Conservation (phyloP, 1,140 invertebrate species). For the Fopius arisanus region DNA sequence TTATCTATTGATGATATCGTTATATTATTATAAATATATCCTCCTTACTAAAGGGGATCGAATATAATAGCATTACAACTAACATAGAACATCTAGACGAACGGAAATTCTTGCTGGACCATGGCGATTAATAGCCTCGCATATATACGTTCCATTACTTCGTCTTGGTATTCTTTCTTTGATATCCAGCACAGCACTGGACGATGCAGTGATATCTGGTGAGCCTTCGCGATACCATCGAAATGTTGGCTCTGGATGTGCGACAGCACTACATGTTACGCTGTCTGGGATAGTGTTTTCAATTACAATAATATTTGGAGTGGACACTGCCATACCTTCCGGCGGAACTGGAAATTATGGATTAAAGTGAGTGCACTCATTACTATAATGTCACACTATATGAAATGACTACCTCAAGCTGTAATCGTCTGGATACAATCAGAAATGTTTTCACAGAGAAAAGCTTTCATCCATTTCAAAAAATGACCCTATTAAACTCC, state of each 20-base stretch:
- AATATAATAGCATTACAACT: constrained; percentile 59
- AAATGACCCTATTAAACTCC: too few species aligned
- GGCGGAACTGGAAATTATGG: constrained; percentile 76
- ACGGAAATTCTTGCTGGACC: constrained; percentile 72
- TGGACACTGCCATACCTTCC: constrained; percentile 81
- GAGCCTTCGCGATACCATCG: constrained; percentile 71
- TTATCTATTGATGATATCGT: constrained; percentile 70
- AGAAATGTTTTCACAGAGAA: neutral
- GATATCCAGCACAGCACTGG: constrained; percentile 67
- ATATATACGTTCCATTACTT: constrained; percentile 77
- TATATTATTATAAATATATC: neutral
- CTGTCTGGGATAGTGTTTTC: constrained; percentile 79
- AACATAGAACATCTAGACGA: constrained; percentile 82
- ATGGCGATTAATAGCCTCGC: constrained; percentile 80
- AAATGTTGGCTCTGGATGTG: constrained; percentile 75
- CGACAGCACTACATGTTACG: constrained; percentile 79
- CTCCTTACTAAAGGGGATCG: neutral
- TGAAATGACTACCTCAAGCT: neutral
- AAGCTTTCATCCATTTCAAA: neutral
- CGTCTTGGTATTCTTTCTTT: constrained; percentile 69
- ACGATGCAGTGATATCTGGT: constrained; percentile 59
- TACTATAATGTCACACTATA: neutral
- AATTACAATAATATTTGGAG: constrained; percentile 75
- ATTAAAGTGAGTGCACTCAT: neutral
- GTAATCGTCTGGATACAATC: neutral